Evolutionary conservation across 2,113 vertebrate species (phyloP), one percentile per base, ranked within the genome.

Genomic region (Ginglymostoma cirratum): DNA sequence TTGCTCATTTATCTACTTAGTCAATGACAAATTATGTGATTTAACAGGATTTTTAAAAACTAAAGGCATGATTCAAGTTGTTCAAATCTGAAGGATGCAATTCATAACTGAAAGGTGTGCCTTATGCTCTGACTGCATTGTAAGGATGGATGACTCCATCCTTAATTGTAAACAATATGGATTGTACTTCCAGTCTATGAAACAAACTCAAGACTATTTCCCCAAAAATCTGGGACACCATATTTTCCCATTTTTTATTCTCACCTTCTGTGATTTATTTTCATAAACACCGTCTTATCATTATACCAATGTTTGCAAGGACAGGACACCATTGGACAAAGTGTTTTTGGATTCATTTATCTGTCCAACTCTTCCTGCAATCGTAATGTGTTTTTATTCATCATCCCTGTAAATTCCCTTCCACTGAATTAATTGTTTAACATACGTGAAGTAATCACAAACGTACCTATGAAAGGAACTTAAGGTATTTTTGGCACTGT

Each of bases 381-480:
- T 92, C 17, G 17, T 17, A 92, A 10, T 65, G 19, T 17, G 3
- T 66, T 21, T 66, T 93, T 66, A 93, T 93, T 93, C 61, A 93
- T 66, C 19, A 93, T 23, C 34, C 23, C 21, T 93, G 34, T 38
- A 67, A 65, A 52, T 67, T 66, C 89, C 15, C 61, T 65, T 19
- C 55, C 89, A n/a, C 61, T 66, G 89, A 93, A 65, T 93, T 17
- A 65, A 38, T 34, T 92, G 61, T 92, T 92, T n/a, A 92, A 92
- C 55, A n/a, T 65, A 23, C 66, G 89, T 66, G 34, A 65, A 8
- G 55, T n/a, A 65, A n/a, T 92, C 61, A 66, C 65, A 1, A 17
- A n/a, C 19, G 61, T 67, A 93, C 19, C 61, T 24, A 66, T 21
- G 61, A 66, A 66, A 93, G 17, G n/a, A 17, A 65, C 19, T 5